Conservation (phyloP, 1,140 invertebrate genomes). For the Drosophila pectinifera region DNA sequence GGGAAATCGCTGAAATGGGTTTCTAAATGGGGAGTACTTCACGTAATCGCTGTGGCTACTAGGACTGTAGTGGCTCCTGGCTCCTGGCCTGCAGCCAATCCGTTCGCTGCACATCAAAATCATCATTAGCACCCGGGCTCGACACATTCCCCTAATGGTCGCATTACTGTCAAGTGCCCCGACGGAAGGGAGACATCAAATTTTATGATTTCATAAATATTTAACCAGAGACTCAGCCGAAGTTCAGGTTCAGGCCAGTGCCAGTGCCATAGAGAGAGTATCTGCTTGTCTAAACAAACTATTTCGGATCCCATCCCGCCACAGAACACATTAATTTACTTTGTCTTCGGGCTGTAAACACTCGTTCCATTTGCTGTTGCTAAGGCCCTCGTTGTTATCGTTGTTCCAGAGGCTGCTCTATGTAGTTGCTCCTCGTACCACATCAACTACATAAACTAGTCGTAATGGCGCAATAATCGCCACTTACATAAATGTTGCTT, state of each 20-base stretch:
- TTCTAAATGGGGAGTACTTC: constrained; percentile 52
- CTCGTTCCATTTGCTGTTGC: constrained; percentile 35
- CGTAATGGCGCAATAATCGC: constrained; percentile 73
- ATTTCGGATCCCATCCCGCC: constrained; percentile 48
- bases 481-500: constrained; percentile 73
- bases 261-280: neutral
- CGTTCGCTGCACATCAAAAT: constrained; percentile 83
- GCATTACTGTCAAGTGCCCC: constrained; percentile 71
- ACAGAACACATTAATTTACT: constrained; percentile 76
- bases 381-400: constrained; percentile 27
- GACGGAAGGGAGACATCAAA: constrained; percentile 78
- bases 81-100: constrained; percentile 72
- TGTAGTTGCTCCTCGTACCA: constrained; percentile 31
- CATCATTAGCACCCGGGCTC: constrained; percentile 73
- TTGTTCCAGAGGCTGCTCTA: constrained; percentile 3
- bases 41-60: constrained; percentile 71
- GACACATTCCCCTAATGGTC: constrained; percentile 30
- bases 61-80: no score
- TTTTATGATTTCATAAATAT: constrained; percentile 85
- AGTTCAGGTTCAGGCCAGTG: constrained; percentile 14
- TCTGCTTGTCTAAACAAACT: constrained; percentile 72
- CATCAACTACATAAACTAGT: constrained; percentile 56
- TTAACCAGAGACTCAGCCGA: constrained; percentile 44
- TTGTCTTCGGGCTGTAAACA: constrained; percentile 75
- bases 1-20: constrained; percentile 6